Percentiles rank a stretch among this genome's conserved stretches.
These are phyloP conservation scores for Scalopus aquaticus DNA, from an alignment of 2,113 vertebrate species.

Conservation along the genomic window DNA sequence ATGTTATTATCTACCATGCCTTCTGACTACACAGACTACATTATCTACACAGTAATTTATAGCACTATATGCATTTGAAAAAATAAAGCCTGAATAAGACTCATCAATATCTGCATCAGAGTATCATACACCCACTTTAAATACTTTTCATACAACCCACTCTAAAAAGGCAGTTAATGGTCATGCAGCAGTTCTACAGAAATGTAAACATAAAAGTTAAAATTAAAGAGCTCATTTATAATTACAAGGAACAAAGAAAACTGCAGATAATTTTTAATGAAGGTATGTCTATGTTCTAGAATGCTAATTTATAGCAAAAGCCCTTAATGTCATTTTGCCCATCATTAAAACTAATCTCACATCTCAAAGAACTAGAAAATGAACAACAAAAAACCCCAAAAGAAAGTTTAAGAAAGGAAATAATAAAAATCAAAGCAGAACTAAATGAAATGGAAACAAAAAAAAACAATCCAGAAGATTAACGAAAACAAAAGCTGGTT, in stretches of 20 bases:
- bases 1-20: background rate
- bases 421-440: no score
- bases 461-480: no score
- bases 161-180: background rate
- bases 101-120: background rate
- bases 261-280: background rate
- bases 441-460: no score
- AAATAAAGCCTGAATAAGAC: background rate
- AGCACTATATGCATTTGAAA: background rate
- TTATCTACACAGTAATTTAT: background rate
- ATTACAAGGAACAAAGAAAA: slow-evolving; percentile 8
- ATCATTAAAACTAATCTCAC: background rate
- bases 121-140: background rate
- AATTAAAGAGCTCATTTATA: background rate
- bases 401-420: no score
- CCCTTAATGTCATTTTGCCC: background rate
- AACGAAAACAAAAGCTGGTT: no score
- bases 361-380: no score
- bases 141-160: background rate
- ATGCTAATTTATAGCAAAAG: background rate
- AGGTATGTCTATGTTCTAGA: background rate
- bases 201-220: background rate
- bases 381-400: no score
- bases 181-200: background rate
- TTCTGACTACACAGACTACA: background rate